phyloP scores from a whole-genome alignment of 2,797 vertebrate species.

The Caiman crocodilus region DNA sequence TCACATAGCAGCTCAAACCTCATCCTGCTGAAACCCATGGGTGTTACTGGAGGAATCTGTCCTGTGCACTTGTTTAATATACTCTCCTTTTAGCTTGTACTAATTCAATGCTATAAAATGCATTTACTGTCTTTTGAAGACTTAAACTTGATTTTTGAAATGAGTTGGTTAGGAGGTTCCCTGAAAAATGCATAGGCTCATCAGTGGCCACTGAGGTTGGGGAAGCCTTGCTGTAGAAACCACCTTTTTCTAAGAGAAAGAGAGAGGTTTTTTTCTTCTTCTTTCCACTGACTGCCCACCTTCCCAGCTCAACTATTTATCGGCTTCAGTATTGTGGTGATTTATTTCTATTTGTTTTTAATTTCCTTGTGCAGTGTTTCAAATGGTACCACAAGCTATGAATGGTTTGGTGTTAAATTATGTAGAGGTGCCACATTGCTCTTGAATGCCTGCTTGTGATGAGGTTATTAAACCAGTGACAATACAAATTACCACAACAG shows the following conservation, averaged over 20 bases:
- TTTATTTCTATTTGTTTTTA: slow-evolving; percentile 74
- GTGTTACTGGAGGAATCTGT: neutral
- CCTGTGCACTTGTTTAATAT: neutral
- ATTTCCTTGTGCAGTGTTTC: slow-evolving; percentile 58
- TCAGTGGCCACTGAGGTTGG: neutral
- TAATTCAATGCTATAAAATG: neutral
- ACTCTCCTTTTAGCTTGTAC: neutral
- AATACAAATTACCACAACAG: slow-evolving; percentile 69
- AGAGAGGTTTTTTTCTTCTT: neutral
- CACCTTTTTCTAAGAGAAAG: neutral
- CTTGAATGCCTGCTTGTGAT: slow-evolving; percentile 52
- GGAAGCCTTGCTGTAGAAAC: neutral
- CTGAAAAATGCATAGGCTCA: fast-evolving
- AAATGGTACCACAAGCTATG: slow-evolving; percentile 27
- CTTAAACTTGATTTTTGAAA: neutral
- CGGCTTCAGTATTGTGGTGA: slow-evolving; percentile 34
- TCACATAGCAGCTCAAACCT: neutral
- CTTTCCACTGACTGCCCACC: slow-evolving; percentile 47
- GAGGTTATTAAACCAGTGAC: slow-evolving; percentile 71
- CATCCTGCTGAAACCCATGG: neutral
- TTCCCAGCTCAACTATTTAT: slow-evolving; percentile 58
- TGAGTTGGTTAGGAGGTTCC: neutral
- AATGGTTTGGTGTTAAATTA: slow-evolving; percentile 54
- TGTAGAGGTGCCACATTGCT: slow-evolving; percentile 29
- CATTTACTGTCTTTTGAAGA: neutral